A percentile compares a stretch with the other conserved stretches of the same genome.
These are phyloP conservation scores for Drosophila truncata DNA, from an alignment of 1,140 invertebrate genomes.

Conservation along the genomic window DNA sequence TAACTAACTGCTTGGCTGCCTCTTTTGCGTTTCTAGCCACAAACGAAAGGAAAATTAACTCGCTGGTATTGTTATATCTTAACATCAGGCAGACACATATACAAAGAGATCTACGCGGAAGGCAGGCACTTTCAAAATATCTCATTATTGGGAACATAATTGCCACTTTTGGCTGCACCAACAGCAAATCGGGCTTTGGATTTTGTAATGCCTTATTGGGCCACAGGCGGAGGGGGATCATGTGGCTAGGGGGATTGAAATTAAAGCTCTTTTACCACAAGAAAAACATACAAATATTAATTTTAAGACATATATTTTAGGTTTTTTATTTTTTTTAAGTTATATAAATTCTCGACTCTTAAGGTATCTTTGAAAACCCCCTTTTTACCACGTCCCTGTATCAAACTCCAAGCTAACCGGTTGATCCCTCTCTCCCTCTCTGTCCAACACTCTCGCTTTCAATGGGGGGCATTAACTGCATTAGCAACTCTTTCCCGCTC, in stretches of 20 bases:
- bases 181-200: constrained; percentile 5
- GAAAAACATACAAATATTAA: no score
- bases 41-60: constrained; percentile 32
- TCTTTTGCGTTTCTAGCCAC: constrained; percentile 14
- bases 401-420: not conserved
- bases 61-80: not conserved
- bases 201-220: constrained; percentile 16
- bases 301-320: no score
- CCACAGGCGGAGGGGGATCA: not conserved
- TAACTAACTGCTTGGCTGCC: constrained; percentile 26
- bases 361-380: not conserved
- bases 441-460: constrained; percentile 18
- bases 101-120: constrained; percentile 19
- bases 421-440: not conserved
- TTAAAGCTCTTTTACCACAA: no score
- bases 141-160: constrained; percentile 35
- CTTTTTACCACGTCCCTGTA: not conserved
- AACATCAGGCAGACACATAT: not conserved
- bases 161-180: constrained; percentile 16
- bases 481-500: constrained; percentile 3
- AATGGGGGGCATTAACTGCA: constrained; percentile 14
- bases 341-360: no score
- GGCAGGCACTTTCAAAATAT: constrained; percentile 27
- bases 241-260: no score
- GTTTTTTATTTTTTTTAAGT: no score